phyloP scores from a whole-genome alignment of 2,888 invertebrate species.

The Hipparchia sbordonii region DNA sequence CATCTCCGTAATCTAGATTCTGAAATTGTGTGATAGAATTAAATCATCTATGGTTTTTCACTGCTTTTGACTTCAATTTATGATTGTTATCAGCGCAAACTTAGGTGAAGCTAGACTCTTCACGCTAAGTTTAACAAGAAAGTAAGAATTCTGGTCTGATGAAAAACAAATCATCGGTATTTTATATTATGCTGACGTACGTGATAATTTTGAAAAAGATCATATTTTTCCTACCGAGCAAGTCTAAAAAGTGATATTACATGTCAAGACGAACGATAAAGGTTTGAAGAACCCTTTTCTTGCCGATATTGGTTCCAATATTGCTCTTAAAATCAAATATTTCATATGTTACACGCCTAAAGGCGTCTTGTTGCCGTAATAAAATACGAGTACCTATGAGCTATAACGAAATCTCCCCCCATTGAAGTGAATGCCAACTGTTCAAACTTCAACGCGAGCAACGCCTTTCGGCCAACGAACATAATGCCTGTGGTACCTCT shows the following conservation, averaged over 20 bases:
- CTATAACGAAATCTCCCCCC: conserved; percentile 38
- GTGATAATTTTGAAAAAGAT: background rate
- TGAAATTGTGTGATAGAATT: too few species aligned
- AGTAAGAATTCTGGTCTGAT: background rate
- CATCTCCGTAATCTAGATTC: too few species aligned
- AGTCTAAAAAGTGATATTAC: conserved; percentile 7
- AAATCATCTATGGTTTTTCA: too few species aligned
- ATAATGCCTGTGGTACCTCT: conserved; percentile 51
- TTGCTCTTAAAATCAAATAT: conserved; percentile 17
- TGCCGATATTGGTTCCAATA: conserved; percentile 19
- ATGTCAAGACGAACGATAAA: background rate
- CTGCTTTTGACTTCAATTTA: too few species aligned
- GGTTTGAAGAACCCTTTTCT: conserved; percentile 8
- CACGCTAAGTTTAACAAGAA: background rate
- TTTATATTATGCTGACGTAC: background rate
- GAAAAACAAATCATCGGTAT: too few species aligned
- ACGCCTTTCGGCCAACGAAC: conserved; percentile 70
- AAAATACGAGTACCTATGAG: conserved; percentile 34
- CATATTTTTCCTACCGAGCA: background rate
- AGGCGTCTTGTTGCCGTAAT: conserved; percentile 26
- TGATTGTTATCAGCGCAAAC: too few species aligned
- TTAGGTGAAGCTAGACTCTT: too few species aligned
- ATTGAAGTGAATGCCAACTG: conserved; percentile 69
- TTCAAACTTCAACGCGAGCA: conserved; percentile 63
- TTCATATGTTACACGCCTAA: conserved; percentile 23